These are phyloP conservation scores for Camptogramma bilineatum DNA, from an alignment of 2,888 invertebrate genomes.

Conservation along the genomic window DNA sequence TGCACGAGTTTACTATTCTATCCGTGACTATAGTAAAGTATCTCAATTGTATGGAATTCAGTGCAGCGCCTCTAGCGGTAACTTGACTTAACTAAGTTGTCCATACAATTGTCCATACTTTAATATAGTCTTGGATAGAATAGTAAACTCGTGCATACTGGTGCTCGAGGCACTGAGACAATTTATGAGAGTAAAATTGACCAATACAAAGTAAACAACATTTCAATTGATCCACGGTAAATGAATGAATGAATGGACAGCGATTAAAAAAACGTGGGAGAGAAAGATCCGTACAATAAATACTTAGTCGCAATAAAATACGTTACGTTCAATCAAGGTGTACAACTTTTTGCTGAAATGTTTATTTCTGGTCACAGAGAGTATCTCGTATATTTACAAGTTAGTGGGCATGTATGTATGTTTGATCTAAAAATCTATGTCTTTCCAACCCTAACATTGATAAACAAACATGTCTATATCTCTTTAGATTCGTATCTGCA, in stretches of 20 bases:
- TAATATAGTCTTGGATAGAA: no score
- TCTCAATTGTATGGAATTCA: no score
- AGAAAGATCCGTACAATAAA: not conserved
- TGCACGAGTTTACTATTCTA: no score
- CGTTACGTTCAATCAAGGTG: not conserved
- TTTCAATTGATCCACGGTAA: not conserved
- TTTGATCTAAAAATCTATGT: not conserved
- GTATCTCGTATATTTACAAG: not conserved
- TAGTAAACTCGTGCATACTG: no score
- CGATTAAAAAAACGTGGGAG: not conserved
- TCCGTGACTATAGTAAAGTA: no score
- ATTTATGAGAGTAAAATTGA: not conserved
- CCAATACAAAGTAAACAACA: not conserved
- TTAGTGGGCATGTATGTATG: not conserved
- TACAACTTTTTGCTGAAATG: constrained; percentile 1
- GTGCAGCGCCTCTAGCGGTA: no score
- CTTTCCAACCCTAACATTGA: no score
- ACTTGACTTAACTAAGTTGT: no score
- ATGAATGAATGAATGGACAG: not conserved
- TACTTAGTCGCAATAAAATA: not conserved
- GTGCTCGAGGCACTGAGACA: no score
- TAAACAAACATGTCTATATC: no score
- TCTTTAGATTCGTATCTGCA: no score
- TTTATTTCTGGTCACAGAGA: not conserved
- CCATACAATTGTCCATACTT: no score